These are phyloP conservation scores for Sandelia bainsii DNA, from an alignment of 2,797 vertebrate species.

Conservation along the genomic window DNA sequence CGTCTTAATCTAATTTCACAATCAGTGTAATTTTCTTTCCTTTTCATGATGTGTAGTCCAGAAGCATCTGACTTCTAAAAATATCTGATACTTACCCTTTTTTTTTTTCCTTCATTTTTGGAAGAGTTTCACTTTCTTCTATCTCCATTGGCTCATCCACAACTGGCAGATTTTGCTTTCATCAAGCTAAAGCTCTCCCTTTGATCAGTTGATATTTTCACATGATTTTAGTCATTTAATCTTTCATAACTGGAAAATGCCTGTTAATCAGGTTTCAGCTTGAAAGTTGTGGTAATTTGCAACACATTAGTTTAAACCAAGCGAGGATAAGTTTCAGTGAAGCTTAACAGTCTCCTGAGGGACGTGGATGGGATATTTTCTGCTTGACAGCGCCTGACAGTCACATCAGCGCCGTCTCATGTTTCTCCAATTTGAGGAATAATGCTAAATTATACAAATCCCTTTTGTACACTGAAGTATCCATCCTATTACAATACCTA, in stretches of 20 bases:
- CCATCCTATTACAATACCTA: background rate
- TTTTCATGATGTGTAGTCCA: slow-evolving; percentile 18
- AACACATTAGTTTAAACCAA: slow-evolving; percentile 56
- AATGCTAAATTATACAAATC: slow-evolving; percentile 18
- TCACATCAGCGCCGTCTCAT: slow-evolving; percentile 19
- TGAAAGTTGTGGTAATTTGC: slow-evolving; percentile 67
- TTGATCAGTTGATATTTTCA: slow-evolving; percentile 77
- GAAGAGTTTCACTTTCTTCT: slow-evolving; percentile 75
- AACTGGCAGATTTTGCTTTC: slow-evolving; percentile 70
- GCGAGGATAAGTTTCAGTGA: slow-evolving; percentile 40
- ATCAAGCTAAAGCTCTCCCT: slow-evolving; percentile 67
- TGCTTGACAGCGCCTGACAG: slow-evolving; percentile 33
- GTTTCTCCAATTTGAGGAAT: slow-evolving; percentile 31
- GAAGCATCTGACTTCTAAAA: slow-evolving; percentile 40
- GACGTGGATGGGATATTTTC: slow-evolving; percentile 31
- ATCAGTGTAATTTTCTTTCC: slow-evolving; percentile 20
- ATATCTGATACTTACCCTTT: slow-evolving; percentile 45
- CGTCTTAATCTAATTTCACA: slow-evolving; percentile 14
- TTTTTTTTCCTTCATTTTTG: slow-evolving; percentile 41
- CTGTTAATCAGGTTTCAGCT: slow-evolving; percentile 69
- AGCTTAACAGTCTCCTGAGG: slow-evolving; percentile 34
- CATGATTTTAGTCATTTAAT: slow-evolving; percentile 72
- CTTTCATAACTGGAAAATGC: slow-evolving; percentile 64
- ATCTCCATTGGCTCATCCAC: slow-evolving; percentile 76
- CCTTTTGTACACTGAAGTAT: slow-evolving; percentile 3